Evolutionary conservation across 2,888 invertebrate species (phyloP), one percentile per base, ranked within the genome.

Genomic region (Metallyticus violacea): DNA sequence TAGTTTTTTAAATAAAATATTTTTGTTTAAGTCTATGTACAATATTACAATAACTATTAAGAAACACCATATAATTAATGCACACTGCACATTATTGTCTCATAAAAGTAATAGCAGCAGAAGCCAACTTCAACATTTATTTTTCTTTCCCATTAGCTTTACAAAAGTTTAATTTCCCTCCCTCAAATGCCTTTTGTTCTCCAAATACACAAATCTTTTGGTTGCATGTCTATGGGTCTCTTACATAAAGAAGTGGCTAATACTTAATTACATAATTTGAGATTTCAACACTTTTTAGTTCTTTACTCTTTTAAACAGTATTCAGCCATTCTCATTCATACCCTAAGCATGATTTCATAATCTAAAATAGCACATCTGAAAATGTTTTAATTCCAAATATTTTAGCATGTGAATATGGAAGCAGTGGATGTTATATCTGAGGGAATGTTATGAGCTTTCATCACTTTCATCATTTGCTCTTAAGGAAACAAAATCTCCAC

Each of bases 381-480:
- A 62, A 62, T 62, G 0, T 62, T 62, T 62, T 62, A 62, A 62
- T 62, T 62, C 40, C 40, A 62, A 15, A 6, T 9, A 62, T 62
- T n/a, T 62, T 62, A 62, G 40, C 40, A 62, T 62, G 40, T 3
- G 15, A 62, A 62, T 15, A 62, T 62, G 40, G 40, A 62, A 62
- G 40, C 15, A 62, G 40, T 15, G 22, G 40, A 62, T 62, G 15
- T 62, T 62, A 62, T 9, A 62, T 62, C 15, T 62, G 40, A 9
- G 22, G 40, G 40, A 62, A 62, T 22, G 26, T 79, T 88, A 88
- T 40, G 88, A 79, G 81, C 88, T 88, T 77, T 88, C 88, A 77
- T 88, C 88, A 76, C 88, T 88, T 26, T 83, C 83, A 22, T 88
- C 88, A 22, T 81, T 79, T 30, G 81, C 87, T 26, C 85, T 86